A percentile compares a stretch with the other conserved stretches of the same genome.
phyloP scores from a whole-genome alignment of 2,113 vertebrate genomes.

The Edolisoma coerulescens region DNA sequence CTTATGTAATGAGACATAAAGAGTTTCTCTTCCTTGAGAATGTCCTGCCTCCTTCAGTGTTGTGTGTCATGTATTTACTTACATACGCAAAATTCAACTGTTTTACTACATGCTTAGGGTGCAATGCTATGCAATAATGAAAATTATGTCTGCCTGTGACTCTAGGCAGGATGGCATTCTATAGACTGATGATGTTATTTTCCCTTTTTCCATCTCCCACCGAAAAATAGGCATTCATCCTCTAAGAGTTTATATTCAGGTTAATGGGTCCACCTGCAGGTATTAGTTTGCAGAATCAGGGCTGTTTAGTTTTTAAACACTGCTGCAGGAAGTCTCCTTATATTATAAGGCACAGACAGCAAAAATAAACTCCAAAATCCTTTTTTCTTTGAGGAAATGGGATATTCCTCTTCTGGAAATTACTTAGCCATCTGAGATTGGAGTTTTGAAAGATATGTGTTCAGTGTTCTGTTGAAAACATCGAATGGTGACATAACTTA shows the following conservation, averaged over 20 bases:
- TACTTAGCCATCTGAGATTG: background rate
- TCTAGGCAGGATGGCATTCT: background rate
- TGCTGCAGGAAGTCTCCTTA: background rate
- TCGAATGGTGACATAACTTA: background rate
- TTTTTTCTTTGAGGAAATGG: background rate
- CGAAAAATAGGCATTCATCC: background rate
- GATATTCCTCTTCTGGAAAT: background rate
- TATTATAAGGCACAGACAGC: background rate
- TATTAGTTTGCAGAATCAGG: background rate
- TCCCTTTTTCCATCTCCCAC: background rate
- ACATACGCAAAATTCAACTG: accelerated
- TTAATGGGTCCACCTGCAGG: background rate
- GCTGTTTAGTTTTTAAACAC: background rate
- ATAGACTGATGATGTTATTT: background rate
- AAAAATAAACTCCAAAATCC: background rate
- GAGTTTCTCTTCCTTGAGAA: background rate
- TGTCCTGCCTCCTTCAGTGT: background rate
- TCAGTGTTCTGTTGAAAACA: background rate
- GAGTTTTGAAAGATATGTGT: background rate
- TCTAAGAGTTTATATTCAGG: background rate
- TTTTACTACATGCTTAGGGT: background rate
- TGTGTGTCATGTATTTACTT: background rate
- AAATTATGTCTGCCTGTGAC: background rate
- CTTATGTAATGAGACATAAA: background rate
- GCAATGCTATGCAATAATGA: background rate